phyloP scores from a whole-genome alignment of 2,888 invertebrate species.

The Carabus problematicus region DNA sequence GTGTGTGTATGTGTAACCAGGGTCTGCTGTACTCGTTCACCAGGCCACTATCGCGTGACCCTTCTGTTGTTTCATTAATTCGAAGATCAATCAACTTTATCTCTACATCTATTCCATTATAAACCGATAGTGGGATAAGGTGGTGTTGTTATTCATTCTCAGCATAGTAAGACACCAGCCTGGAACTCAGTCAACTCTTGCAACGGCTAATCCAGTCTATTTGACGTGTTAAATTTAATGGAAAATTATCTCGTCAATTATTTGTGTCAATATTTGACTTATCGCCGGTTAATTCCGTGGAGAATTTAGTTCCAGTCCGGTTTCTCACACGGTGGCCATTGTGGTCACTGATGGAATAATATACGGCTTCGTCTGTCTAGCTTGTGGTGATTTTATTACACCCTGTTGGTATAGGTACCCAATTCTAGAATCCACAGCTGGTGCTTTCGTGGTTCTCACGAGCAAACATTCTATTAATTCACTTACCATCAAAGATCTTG shows the following conservation, averaged over 20 bases:
- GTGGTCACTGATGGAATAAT: constrained; percentile 16
- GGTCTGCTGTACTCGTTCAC: background rate
- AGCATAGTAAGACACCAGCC: no score
- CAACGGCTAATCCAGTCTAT: constrained; percentile 1
- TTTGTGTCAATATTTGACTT: constrained; percentile 42
- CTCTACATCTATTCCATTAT: constrained; percentile 11
- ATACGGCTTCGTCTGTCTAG: constrained; percentile 9
- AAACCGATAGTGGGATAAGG: constrained; percentile 11
- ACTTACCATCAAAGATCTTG: constrained; percentile 3
- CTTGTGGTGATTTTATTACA: constrained; percentile 17
- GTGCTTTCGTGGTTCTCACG: background rate
- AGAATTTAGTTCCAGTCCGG: constrained; percentile 1
- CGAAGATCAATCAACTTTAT: constrained; percentile 40
- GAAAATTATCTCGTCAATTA: constrained; percentile 41
- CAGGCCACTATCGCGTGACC: constrained; percentile 16
- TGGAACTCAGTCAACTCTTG: background rate
- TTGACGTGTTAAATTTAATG: constrained; percentile 37
- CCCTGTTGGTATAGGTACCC: constrained; percentile 3
- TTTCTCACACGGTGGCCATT: constrained; percentile 17
- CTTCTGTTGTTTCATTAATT: constrained; percentile 36
- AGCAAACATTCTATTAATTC: background rate
- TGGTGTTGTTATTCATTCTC: no score
- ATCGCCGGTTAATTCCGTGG: constrained; percentile 32
- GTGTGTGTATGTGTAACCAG: background rate
- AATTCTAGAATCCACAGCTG: background rate